A percentile compares a stretch with the other conserved stretches of the same genome.
These are phyloP conservation scores for Camelus bactrianus DNA, from an alignment of 2,113 vertebrate species.

Conservation along the genomic window DNA sequence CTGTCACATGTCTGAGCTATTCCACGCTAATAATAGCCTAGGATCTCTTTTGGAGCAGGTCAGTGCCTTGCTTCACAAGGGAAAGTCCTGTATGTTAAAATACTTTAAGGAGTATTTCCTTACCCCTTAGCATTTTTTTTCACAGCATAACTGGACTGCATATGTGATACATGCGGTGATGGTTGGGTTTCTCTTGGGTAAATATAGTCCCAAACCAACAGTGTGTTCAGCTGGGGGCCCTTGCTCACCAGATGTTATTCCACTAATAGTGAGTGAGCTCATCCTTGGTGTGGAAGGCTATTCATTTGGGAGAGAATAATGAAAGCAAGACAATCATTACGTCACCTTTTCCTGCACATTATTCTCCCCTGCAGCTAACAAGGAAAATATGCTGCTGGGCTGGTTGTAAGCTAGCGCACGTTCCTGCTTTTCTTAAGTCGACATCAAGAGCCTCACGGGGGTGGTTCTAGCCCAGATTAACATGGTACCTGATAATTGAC, in stretches of 20 bases:
- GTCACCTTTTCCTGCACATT: conserved; percentile 95
- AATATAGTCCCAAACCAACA: conserved; percentile 81
- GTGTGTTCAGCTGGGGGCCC: conserved; percentile 83
- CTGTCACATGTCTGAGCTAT: conserved; percentile 81
- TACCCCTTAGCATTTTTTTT: conserved; percentile 60
- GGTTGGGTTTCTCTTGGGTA: conserved; percentile 75
- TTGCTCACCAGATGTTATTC: conserved; percentile 92
- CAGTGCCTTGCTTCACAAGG: conserved; percentile 76
- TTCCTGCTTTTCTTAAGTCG: conserved; percentile 65
- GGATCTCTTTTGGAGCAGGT: conserved; percentile 78
- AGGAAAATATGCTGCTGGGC: conserved; percentile 84
- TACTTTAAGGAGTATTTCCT: conserved; percentile 77
- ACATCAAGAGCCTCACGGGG: neutral
- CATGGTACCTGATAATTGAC: conserved; percentile 21
- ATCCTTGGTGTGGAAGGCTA: conserved; percentile 91
- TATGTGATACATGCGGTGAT: conserved; percentile 69
- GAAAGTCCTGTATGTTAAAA: conserved; percentile 74
- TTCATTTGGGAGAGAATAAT: conserved; percentile 95
- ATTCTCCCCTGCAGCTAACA: conserved; percentile 89
- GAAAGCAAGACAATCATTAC: conserved; percentile 96
- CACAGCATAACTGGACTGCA: conserved; percentile 60
- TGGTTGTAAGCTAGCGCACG: conserved; percentile 65
- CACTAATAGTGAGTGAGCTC: conserved; percentile 94
- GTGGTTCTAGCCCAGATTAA: conserved; percentile 27
- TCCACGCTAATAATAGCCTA: conserved; percentile 86